Evolutionary conservation across 2,113 vertebrate genomes (phyloP).

Genomic region (Eudorcas thomsonii): DNA sequence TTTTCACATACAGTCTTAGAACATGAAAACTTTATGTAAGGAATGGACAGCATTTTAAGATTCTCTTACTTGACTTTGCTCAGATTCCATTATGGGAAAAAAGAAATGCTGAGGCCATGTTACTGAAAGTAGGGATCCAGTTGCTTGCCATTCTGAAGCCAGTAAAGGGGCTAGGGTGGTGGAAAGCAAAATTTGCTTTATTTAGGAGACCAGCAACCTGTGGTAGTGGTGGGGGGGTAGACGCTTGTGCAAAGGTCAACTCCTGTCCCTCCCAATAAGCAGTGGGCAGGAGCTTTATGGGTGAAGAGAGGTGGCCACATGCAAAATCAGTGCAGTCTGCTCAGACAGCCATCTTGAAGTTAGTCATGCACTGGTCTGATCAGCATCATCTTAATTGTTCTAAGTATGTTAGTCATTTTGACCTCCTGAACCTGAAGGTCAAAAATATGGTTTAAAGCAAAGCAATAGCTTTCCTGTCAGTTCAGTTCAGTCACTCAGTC

Average conservation of each 20-base stretch:
- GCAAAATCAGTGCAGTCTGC: neutral
- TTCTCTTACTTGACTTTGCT: neutral
- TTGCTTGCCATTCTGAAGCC: neutral
- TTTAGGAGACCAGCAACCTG: neutral
- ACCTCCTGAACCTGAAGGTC: neutral
- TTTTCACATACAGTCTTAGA: neutral
- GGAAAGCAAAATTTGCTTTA: neutral
- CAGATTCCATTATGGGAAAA: neutral
- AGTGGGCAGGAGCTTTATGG: neutral
- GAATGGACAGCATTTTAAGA: neutral
- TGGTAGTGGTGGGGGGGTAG: too few relatives aligned
- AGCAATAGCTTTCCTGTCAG: neutral
- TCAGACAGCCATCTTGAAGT: neutral
- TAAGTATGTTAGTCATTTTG: neutral
- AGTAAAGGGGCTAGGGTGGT: neutral
- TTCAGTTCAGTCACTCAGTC: neutral
- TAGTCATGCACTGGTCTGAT: neutral
- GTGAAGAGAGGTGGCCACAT: neutral
- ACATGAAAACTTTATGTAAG: neutral
- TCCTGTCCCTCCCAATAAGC: neutral
- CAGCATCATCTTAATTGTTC: neutral
- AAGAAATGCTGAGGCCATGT: neutral
- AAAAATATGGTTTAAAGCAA: neutral
- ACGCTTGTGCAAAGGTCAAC: neutral
- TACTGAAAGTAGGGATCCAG: neutral